Evolutionary conservation across 1,140 invertebrate species (phyloP), one percentile per base, ranked within the genome.

Genomic region (Drosophila chauvacae): DNA sequence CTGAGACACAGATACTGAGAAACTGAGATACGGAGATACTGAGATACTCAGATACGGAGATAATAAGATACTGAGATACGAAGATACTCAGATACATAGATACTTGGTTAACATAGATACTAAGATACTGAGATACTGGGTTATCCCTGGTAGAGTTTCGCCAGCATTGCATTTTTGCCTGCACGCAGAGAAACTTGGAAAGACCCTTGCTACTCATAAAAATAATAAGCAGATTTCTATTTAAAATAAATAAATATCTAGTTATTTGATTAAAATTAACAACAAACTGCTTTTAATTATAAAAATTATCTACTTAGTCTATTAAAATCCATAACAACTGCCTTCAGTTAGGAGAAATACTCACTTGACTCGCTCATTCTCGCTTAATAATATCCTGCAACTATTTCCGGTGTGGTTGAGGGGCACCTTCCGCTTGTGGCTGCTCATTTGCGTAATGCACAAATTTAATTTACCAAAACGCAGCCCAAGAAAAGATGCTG

Each of bases 391-490:
- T 33, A 11, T 42, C 7, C 41, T 10, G 3, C 41, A 42, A 44
- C 26, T 28, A 20, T 18, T 62, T 37, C 14, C 59, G n/a, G 48
- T 62, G 60, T 56, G 51, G 33, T 14, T 16, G 0, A 26, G 28
- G 6, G 10, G 26, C 30, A 57, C 63, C 77, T 70, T 47, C 56
- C 20, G 53, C 26, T 77, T 69, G 73, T 37, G 42, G 58, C 84
- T 88, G 78, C 87, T 90, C 86, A 90, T 91, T 90, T 90, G 86
- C 87, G 76, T 91, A 91, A 87, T 91, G 86, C 86, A 90, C 81
- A 91, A 90, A 91, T 91, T 90, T 87, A 91, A 90, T 90, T 90
- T 90, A 90, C 79, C 86, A 90, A 90, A 90, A 81, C 80, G 85
- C 84, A 62, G 79, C 65, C 42, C 33, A 44, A 59, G 58, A 59